Conservation (phyloP, 2,888 invertebrate genomes). For the Conops quadrifasciatus region DNA sequence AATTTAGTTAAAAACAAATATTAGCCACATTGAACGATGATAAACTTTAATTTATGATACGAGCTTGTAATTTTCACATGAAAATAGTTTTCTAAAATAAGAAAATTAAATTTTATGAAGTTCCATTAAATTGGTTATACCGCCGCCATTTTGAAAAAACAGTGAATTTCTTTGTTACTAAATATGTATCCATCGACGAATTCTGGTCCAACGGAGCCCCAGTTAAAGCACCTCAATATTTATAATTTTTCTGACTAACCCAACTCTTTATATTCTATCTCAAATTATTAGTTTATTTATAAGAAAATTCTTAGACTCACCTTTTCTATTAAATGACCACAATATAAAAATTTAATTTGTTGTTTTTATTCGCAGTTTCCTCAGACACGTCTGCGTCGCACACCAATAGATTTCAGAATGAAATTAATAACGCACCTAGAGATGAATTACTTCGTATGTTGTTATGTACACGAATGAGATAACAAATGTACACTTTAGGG, state of each 20-base stretch:
- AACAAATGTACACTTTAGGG: background rate
- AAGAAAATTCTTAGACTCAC: conserved; percentile 35
- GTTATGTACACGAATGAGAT: conserved; percentile 3
- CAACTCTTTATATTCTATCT: background rate
- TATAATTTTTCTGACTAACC: background rate
- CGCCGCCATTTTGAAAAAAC: conserved; percentile 47
- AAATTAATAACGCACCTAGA: conserved; percentile 22
- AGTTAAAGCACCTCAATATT: conserved; percentile 33
- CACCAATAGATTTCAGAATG: conserved; percentile 42
- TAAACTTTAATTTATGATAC: too few species aligned
- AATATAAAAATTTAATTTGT: conserved; percentile 23
- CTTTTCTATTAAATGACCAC: conserved; percentile 30
- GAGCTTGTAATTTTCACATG: too few species aligned
- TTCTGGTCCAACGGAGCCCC: conserved; percentile 35
- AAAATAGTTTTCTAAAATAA: too few species aligned
- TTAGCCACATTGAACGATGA: too few species aligned
- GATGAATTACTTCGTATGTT: conserved; percentile 26
- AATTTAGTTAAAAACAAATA: background rate
- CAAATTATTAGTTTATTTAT: background rate
- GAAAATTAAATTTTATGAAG: background rate
- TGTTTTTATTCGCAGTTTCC: conserved; percentile 7
- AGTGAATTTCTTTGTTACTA: conserved; percentile 7
- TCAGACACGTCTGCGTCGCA: conserved; percentile 33
- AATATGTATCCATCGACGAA: conserved; percentile 36
- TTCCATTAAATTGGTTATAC: conserved; percentile 11